Evolutionary conservation across 53 echinoderm and acorn worm genomes (phyloP).

Genomic region (Henricia sp.): DNA sequence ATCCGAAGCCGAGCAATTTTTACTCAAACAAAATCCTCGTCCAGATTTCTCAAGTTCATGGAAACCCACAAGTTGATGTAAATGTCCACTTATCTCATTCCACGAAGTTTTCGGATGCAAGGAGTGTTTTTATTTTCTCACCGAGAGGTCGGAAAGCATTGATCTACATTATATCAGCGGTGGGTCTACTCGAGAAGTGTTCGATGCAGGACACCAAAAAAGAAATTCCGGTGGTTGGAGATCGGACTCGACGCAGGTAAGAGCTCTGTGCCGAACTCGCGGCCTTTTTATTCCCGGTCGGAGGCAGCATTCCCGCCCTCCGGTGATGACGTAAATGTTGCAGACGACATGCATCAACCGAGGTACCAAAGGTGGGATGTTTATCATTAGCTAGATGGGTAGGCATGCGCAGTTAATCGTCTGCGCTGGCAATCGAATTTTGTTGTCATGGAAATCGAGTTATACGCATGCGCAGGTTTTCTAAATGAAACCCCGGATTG

Average conservation of each 20-base stretch:
- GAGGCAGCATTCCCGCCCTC: slow-evolving; percentile 55
- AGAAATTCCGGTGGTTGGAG: slow-evolving; percentile 38
- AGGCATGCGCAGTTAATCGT: slow-evolving; percentile 37
- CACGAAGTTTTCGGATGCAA: neutral
- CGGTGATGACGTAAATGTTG: slow-evolving; percentile 60
- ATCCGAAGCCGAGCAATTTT: slow-evolving; percentile 8
- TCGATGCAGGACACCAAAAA: slow-evolving; percentile 34
- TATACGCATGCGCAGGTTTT: slow-evolving; percentile 14
- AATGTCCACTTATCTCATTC: neutral
- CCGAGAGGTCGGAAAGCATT: neutral
- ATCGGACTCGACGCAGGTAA: slow-evolving; percentile 12
- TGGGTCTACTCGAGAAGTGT: too few species aligned
- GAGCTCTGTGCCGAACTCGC: slow-evolving; percentile 10
- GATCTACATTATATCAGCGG: too few species aligned
- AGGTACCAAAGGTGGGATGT: too few species aligned
- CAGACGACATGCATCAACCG: slow-evolving; percentile 47
- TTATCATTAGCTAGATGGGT: too few species aligned
- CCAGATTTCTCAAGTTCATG: neutral
- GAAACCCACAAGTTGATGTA: neutral
- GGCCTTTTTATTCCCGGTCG: slow-evolving; percentile 63
- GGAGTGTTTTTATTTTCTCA: neutral
- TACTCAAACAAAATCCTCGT: neutral
- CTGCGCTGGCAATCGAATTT: neutral
- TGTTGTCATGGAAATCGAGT: slow-evolving; percentile 26
- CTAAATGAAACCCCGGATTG: slow-evolving; percentile 24